These are phyloP conservation scores for Halcyon leucocephala DNA, from an alignment of 2,797 vertebrate genomes.

Conservation along the genomic window DNA sequence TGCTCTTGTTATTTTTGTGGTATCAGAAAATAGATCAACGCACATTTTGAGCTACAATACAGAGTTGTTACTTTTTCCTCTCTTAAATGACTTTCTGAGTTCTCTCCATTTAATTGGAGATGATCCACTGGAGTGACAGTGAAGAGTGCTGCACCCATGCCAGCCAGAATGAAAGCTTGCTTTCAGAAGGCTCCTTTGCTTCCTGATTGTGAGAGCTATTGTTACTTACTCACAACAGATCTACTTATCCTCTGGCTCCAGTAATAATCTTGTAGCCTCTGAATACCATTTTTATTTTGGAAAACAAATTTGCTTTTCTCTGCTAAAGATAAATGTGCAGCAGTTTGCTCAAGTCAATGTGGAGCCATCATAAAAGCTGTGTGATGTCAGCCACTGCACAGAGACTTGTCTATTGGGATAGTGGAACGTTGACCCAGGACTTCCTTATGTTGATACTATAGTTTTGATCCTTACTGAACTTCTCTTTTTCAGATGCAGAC, in stretches of 20 bases:
- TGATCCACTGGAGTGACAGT: not conserved
- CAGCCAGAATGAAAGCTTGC: not conserved
- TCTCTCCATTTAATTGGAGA: not conserved
- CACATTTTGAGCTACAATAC: not conserved
- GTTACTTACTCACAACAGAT: not conserved
- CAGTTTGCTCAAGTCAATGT: not conserved
- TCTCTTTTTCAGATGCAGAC: not conserved
- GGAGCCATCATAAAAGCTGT: not conserved
- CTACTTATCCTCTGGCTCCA: not conserved
- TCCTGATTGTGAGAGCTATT: not conserved
- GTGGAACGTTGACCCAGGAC: not conserved
- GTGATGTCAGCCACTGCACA: not conserved
- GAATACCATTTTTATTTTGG: not conserved
- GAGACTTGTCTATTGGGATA: not conserved
- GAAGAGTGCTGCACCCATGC: not conserved
- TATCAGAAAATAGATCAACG: not conserved
- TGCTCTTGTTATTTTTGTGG: not conserved
- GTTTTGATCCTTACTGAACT: not conserved
- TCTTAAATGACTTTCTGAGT: not conserved
- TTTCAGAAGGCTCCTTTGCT: not conserved
- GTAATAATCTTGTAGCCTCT: not conserved
- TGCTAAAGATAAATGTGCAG: not conserved
- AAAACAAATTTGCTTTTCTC: not conserved
- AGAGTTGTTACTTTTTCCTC: not conserved
- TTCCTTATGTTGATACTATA: not conserved